A percentile compares a stretch with the other conserved stretches of the same genome.
phyloP scores from a whole-genome alignment of 2,113 vertebrate species.

The Anarrhichthys ocellatus region DNA sequence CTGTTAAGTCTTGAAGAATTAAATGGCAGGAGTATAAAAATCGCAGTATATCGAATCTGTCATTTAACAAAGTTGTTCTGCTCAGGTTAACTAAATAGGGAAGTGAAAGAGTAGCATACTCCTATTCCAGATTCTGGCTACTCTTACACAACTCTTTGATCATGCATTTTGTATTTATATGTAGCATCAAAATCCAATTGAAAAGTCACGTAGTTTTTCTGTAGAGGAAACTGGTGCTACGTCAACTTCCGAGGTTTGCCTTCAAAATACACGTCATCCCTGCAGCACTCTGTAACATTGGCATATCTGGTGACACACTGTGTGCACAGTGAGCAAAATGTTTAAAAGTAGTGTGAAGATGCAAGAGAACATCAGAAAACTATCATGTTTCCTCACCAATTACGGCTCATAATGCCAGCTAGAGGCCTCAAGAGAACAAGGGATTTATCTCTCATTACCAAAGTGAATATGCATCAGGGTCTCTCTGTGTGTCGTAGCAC shows the following conservation, averaged over 20 bases:
- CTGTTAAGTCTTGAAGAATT: no score
- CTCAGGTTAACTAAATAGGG: no score
- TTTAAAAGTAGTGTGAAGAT: slow-evolving; percentile 9
- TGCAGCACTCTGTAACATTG: background rate
- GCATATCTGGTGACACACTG: background rate
- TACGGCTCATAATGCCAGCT: slow-evolving; percentile 28
- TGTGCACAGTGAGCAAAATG: slow-evolving; percentile 5
- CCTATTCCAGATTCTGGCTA: background rate
- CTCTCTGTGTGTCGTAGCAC: slow-evolving; percentile 3
- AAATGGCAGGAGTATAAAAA: no score
- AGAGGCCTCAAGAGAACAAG: slow-evolving; percentile 33
- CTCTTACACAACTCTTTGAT: background rate
- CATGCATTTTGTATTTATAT: background rate
- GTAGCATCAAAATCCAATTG: background rate
- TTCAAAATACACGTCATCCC: background rate
- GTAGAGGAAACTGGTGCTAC: background rate
- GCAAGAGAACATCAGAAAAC: slow-evolving; percentile 25
- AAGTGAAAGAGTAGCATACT: background rate
- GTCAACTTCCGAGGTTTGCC: no score
- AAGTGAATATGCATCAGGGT: slow-evolving; percentile 16
- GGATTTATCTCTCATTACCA: slow-evolving; percentile 20
- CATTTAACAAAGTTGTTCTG: background rate
- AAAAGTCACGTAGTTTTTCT: background rate
- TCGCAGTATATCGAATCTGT: background rate
- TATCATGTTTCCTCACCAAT: slow-evolving; percentile 12